Evolutionary conservation across 2,888 invertebrate genomes (phyloP).

Genomic region (Drosophila conformis): DNA sequence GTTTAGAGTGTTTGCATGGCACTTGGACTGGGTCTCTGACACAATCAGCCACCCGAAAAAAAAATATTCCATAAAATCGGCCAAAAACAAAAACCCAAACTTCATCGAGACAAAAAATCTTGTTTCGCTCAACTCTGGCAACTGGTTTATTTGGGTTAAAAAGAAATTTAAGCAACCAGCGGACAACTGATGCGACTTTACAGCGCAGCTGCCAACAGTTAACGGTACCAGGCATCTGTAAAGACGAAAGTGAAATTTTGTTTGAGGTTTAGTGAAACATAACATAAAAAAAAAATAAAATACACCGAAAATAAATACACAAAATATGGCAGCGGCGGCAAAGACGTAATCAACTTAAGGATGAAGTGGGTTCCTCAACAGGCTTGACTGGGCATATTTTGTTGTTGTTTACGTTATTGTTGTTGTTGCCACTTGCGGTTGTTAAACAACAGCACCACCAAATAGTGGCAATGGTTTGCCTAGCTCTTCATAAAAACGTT

Average conservation of each 20-base stretch:
- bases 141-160: slow-evolving; percentile 81
- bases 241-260: slow-evolving; percentile 74
- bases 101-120: slow-evolving; percentile 50
- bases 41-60: slow-evolving; percentile 44
- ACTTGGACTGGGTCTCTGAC: slow-evolving; percentile 59
- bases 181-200: slow-evolving; percentile 48
- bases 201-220: slow-evolving; percentile 33
- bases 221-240: slow-evolving; percentile 68
- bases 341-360: slow-evolving; percentile 80
- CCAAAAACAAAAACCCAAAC: slow-evolving; percentile 26
- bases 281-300: slow-evolving; percentile 18
- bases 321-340: slow-evolving; percentile 60
- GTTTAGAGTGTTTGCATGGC: slow-evolving; percentile 59
- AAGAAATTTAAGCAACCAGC: slow-evolving; percentile 70
- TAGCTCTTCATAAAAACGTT: slow-evolving; percentile 61
- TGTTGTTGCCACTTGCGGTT: slow-evolving; percentile 40
- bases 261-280: slow-evolving; percentile 37
- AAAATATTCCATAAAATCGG: slow-evolving; percentile 10
- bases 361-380: slow-evolving; percentile 70
- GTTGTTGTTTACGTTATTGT: slow-evolving; percentile 20
- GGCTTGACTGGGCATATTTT: slow-evolving; percentile 72
- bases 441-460: slow-evolving; percentile 55
- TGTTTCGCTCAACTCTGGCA: slow-evolving; percentile 53
- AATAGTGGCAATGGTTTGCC: slow-evolving; percentile 61
- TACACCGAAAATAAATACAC: slow-evolving; percentile 12